Evolutionary conservation across 2,797 vertebrate species (phyloP).

Genomic region (Merluccius polli): DNA sequence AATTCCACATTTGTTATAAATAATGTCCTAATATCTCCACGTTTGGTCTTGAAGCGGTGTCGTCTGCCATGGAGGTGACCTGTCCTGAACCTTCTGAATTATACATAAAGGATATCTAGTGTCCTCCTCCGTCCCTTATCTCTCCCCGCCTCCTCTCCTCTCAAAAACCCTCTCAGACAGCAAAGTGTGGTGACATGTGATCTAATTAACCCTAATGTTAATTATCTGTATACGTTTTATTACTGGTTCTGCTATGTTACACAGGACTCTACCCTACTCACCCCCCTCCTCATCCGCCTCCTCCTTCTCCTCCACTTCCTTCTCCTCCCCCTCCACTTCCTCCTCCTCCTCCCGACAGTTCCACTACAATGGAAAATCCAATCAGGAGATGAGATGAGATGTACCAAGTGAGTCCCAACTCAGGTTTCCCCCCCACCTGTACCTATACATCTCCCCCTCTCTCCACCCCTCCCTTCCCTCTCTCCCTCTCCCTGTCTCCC

Average conservation of each 20-base stretch:
- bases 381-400: constrained; percentile 61
- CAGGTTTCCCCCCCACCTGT: constrained; percentile 26
- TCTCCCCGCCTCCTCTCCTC: constrained; percentile 8
- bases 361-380: constrained; percentile 74
- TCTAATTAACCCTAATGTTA: no score
- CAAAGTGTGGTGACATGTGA: background rate
- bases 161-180: background rate
- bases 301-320: constrained; percentile 44
- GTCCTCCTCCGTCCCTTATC: constrained; percentile 9
- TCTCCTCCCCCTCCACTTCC: constrained; percentile 51
- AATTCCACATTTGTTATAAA: background rate
- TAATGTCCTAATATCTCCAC: background rate
- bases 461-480: background rate
- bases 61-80: no score
- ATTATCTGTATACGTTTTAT: no score
- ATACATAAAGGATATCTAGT: background rate
- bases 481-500: background rate
- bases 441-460: background rate
- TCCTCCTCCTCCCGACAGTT: constrained; percentile 57
- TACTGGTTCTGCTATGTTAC: no score
- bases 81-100: background rate
- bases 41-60: no score
- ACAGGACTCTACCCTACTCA: background rate
- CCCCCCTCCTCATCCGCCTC: constrained; percentile 50
- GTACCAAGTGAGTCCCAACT: constrained; percentile 41